A percentile compares a stretch with the other conserved stretches of the same genome.
Evolutionary conservation across 2,797 vertebrate species (phyloP).

Genomic region (Pseudocheirus occidentalis): DNA sequence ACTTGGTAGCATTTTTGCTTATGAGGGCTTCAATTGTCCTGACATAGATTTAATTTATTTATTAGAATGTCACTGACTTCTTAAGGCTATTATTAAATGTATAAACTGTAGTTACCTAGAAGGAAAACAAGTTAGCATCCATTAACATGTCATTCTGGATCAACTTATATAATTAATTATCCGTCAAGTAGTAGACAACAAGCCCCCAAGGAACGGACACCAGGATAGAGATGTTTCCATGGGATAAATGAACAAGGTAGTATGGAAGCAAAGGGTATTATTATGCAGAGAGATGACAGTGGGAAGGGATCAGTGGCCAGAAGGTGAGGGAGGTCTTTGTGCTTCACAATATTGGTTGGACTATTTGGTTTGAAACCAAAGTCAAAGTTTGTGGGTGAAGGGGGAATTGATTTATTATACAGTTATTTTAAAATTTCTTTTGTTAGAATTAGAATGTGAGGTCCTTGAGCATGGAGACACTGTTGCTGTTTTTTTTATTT

Average conservation of each 20-base stretch:
- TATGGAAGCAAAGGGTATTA: background rate
- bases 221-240: background rate
- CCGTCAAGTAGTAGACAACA: background rate
- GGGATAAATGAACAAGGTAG: background rate
- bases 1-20: background rate
- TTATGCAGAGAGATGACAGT: background rate
- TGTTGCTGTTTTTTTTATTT: background rate
- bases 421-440: background rate
- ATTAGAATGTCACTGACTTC: background rate
- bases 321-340: background rate
- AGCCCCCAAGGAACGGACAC: background rate
- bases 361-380: background rate
- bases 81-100: constrained; percentile 33
- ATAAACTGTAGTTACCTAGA: background rate
- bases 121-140: constrained; percentile 26
- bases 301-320: background rate
- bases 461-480: background rate
- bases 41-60: background rate
- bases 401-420: background rate
- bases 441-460: background rate
- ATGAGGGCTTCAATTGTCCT: background rate
- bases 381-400: background rate
- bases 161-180: background rate
- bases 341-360: background rate
- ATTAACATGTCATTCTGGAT: constrained; percentile 29